Conservation (phyloP, 2,113 vertebrate genomes). For the Polypterus bichir region DNA sequence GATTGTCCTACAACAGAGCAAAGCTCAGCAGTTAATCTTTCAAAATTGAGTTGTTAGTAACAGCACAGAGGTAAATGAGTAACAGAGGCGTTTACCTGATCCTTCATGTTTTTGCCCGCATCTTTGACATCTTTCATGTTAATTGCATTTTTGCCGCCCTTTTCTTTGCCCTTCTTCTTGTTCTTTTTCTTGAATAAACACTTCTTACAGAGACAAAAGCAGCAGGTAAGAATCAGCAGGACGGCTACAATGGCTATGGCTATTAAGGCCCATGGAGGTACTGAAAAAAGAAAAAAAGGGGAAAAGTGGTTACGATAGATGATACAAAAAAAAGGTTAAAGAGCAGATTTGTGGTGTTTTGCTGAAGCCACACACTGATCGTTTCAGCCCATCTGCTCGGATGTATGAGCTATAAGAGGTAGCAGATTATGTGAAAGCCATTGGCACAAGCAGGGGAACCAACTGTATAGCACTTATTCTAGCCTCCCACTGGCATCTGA, state of each 20-base stretch:
- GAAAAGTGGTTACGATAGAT: not conserved
- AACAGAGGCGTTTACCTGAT: constrained; percentile 64
- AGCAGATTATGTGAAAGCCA: no score
- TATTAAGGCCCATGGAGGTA: constrained; percentile 96
- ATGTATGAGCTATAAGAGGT: no score
- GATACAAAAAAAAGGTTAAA: no score
- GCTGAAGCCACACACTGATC: no score
- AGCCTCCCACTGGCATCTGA: no score
- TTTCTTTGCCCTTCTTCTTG: constrained; percentile 99
- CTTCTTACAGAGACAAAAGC: constrained; percentile 98
- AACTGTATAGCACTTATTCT: no score
- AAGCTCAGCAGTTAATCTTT: no score
- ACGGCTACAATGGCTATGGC: constrained; percentile 93
- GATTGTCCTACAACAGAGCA: no score
- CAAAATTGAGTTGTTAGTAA: no score
- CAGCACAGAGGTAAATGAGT: not conserved
- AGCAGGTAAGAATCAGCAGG: constrained; percentile 91
- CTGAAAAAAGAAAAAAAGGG: constrained; percentile 43
- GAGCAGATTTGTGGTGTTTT: no score
- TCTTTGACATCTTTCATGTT: constrained; percentile 98
- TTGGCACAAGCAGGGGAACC: no score
- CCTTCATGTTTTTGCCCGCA: constrained; percentile 78
- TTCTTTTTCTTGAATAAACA: constrained; percentile 99
- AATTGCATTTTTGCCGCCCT: constrained; percentile 95
- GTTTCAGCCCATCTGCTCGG: no score